Conservation (phyloP, 2,113 vertebrate genomes). For the Lycocorax pyrrhopterus region DNA sequence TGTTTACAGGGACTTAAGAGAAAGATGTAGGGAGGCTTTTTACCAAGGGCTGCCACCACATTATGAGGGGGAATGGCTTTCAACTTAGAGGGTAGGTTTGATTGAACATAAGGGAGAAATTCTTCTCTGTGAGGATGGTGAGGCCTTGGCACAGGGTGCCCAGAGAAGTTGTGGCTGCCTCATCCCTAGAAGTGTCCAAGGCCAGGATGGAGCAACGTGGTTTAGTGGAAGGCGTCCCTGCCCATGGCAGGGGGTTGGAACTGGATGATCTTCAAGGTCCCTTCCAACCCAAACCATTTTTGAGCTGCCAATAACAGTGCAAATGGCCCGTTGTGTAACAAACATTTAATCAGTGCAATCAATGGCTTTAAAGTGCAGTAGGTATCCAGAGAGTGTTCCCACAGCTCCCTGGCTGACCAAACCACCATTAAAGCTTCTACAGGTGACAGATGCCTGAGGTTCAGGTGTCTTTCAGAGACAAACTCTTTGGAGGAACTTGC, state of each 20-base stretch:
- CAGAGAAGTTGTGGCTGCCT: background rate
- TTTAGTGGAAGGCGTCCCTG: rapidly evolving
- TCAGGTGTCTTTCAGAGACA: background rate
- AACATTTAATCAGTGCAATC: background rate
- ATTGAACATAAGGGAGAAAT: background rate
- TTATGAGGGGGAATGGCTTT: background rate
- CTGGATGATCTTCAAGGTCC: rapidly evolving
- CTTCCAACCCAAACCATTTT: background rate
- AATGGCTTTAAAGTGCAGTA: background rate
- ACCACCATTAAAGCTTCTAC: background rate
- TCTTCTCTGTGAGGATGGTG: rapidly evolving
- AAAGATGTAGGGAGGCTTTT: background rate
- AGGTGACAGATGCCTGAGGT: background rate
- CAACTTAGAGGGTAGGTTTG: background rate
- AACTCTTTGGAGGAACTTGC: background rate
- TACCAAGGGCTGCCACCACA: background rate
- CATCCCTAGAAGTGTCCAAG: rapidly evolving
- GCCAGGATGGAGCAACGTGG: rapidly evolving
- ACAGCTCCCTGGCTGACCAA: background rate
- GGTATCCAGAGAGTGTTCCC: background rate
- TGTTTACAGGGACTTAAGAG: background rate
- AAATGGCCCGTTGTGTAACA: rapidly evolving
- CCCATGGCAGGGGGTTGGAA: rapidly evolving
- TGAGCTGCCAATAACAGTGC: background rate
- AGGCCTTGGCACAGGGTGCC: rapidly evolving